phyloP scores from a whole-genome alignment of 2,797 vertebrate genomes.

The Dromococcyx pavoninus region DNA sequence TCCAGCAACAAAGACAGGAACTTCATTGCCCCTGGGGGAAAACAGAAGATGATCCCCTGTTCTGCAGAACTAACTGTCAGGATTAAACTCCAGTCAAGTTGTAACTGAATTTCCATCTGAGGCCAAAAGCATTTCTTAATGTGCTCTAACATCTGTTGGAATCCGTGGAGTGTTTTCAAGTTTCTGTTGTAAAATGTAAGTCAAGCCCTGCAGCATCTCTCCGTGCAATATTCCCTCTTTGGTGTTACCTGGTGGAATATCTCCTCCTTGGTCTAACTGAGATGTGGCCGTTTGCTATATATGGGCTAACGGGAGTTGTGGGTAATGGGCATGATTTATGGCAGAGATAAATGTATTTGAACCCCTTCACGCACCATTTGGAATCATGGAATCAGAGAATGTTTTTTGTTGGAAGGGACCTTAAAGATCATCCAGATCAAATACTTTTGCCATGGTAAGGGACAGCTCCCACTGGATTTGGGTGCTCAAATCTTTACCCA shows the following conservation, averaged over 20 bases:
- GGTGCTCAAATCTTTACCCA: no score
- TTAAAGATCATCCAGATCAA: no score
- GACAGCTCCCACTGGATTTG: no score
- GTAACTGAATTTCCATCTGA: not conserved
- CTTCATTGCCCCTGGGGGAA: not conserved
- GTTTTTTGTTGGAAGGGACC: no score
- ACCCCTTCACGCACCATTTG: not conserved
- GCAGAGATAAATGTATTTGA: not conserved
- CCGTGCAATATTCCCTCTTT: not conserved
- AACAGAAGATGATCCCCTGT: not conserved
- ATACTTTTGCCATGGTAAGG: no score
- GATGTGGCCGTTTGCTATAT: not conserved
- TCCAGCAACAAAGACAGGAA: not conserved
- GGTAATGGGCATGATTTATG: not conserved
- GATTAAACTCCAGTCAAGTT: slow-evolving; percentile 4
- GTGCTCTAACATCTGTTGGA: not conserved
- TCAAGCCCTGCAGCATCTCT: not conserved
- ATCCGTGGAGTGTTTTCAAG: not conserved
- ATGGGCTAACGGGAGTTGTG: not conserved
- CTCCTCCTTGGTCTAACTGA: not conserved
- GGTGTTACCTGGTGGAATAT: not conserved
- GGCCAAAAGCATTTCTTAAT: not conserved
- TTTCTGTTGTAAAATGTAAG: not conserved
- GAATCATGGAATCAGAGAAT: no score
- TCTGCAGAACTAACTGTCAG: not conserved